These are phyloP conservation scores for Hylaea fasciaria DNA, from an alignment of 2,888 invertebrate genomes.

Conservation along the genomic window DNA sequence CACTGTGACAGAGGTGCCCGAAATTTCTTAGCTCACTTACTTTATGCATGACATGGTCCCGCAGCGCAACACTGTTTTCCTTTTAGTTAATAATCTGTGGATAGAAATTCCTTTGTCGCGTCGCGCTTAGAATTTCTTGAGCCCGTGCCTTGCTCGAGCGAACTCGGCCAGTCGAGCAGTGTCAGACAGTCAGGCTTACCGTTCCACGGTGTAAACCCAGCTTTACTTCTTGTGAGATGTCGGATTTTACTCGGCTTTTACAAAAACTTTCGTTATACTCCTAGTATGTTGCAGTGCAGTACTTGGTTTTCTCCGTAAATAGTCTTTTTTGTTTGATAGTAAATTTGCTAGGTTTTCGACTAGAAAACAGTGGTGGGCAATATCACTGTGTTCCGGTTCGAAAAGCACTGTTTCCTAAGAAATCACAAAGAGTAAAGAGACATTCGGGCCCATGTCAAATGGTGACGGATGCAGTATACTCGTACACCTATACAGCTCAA, in stretches of 20 bases:
- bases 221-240: constrained; percentile 29
- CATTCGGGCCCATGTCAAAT: too few relatives aligned
- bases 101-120: constrained; percentile 28
- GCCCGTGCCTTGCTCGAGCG: constrained; percentile 12
- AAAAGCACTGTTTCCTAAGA: too few relatives aligned
- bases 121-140: constrained; percentile 29
- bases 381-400: too few relatives aligned
- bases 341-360: too few relatives aligned
- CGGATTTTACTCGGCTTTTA: constrained; percentile 12
- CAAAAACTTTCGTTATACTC: constrained; percentile 7
- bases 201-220: constrained; percentile 33
- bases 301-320: too few relatives aligned
- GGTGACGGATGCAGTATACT: too few relatives aligned
- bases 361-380: too few relatives aligned
- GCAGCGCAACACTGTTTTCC: constrained; percentile 67
- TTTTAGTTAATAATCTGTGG: constrained; percentile 68
- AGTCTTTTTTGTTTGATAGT: too few relatives aligned
- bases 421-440: too few relatives aligned
- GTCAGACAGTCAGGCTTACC: constrained; percentile 22
- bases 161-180: background rate
- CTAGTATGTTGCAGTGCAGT: too few relatives aligned
- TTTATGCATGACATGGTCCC: constrained; percentile 62
- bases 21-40: constrained; percentile 61
- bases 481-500: too few relatives aligned
- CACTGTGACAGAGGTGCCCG: constrained; percentile 27